Evolutionary conservation across 2,113 vertebrate genomes (phyloP).

Genomic region (Lonchura striata): DNA sequence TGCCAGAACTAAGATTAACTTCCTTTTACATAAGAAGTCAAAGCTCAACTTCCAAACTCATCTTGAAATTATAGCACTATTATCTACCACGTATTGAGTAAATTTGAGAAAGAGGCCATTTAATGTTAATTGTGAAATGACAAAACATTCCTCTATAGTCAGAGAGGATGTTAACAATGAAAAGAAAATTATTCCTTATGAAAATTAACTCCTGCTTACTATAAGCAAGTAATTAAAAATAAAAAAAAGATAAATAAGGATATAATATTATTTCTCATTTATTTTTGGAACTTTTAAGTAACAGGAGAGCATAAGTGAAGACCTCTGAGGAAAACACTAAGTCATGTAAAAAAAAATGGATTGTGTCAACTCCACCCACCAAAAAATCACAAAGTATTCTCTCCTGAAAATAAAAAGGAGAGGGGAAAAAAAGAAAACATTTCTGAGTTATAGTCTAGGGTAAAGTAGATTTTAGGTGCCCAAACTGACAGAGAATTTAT

Average conservation of each 20-base stretch:
- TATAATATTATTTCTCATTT: not conserved
- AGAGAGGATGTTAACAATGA: not conserved
- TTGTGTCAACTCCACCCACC: not conserved
- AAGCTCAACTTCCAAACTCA: not conserved
- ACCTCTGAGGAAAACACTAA: not conserved
- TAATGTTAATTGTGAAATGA: not conserved
- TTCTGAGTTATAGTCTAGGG: not conserved
- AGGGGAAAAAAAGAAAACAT: accelerated
- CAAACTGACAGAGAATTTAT: not conserved
- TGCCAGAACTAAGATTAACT: not conserved
- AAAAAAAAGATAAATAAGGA: not conserved
- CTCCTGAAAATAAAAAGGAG: not conserved
- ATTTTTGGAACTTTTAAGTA: not conserved
- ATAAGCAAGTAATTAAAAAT: not conserved
- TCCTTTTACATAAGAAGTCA: not conserved
- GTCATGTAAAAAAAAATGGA: not conserved
- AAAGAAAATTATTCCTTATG: not conserved
- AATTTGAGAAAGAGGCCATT: not conserved
- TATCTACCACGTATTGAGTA: not conserved
- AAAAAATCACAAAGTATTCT: not conserved
- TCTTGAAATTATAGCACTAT: not conserved
- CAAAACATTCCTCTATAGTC: not conserved
- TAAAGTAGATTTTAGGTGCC: not conserved
- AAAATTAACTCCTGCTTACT: not conserved
- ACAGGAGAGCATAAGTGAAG: not conserved